Base-by-base conservation (phyloP, 2,888 invertebrate species). In the Trissoscelio sp. region DNA sequence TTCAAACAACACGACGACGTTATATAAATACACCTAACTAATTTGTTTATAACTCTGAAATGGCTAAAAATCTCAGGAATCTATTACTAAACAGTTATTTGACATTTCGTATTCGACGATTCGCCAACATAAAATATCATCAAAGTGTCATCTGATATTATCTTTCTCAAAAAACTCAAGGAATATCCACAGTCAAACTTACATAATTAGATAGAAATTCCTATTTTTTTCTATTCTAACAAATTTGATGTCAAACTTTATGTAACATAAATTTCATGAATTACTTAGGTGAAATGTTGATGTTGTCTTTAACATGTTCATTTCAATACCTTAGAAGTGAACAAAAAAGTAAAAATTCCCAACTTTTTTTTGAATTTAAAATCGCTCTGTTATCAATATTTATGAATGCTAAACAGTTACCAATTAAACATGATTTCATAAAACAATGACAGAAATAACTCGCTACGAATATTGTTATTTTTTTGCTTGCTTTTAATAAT, bases 401-500 rank as follows among this genome's bases (percentile, higher is more conserved):
- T 51, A 51, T 44, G 44, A 44, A 44, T 18, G 16, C 9, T 16
- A 16, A 44, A 44, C 4, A 16, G 6, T 44, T 44, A n/a, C 37
- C 37, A 37, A 37, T 37, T 37, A 37, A 3, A 37, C n/a, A 37
- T 11, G 37, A 37, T n/a, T 37, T 37, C n/a, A 37, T n/a, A n/a
- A 37, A 7, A 37, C 37, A 37, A 4, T 37, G n/a, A 11, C 37
- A n/a, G 20, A 20, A 46, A 9, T 31, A 4, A 6, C 14, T 5
- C 53, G 28, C 1, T 24, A 20, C 24, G 16, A 37, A 18, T 37
- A 12, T 58, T 37, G 18, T 16, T 34, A 34, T 22, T 34, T 24
- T 48, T 48, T 48, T 31, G n/a, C 18, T 67, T n/a, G 42, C 34
- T 39, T 42, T 53, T 67, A 67, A 67, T 67, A 53, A 69, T 34